These are phyloP conservation scores for Callosobruchus maculatus DNA, from an alignment of 2,888 invertebrate genomes.

Conservation along the genomic window DNA sequence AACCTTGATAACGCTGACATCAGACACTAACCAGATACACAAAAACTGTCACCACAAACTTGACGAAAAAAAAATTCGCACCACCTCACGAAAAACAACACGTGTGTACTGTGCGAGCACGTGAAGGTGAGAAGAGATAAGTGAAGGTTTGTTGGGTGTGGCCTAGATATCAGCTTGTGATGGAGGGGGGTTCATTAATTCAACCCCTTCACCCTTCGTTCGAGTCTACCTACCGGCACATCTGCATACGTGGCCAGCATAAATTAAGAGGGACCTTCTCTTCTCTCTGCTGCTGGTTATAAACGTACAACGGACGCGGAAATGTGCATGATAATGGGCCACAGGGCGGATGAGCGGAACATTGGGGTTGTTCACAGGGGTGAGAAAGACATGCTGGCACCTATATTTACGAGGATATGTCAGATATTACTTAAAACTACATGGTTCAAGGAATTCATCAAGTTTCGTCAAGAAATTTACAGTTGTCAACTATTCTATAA, in stretches of 20 bases:
- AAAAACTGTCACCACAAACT: neutral
- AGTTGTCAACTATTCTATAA: too few species aligned
- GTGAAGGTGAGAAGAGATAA: neutral
- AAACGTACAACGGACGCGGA: slow-evolving; percentile 13
- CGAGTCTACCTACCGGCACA: slow-evolving; percentile 33
- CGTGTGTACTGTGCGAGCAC: neutral
- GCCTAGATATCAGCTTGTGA: slow-evolving; percentile 22
- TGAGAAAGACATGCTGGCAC: too few species aligned
- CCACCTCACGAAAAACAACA: neutral
- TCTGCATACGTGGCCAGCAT: slow-evolving; percentile 40
- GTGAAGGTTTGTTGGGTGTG: slow-evolving; percentile 23
- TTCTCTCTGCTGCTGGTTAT: neutral
- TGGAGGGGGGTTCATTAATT: slow-evolving; percentile 30
- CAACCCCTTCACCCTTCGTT: slow-evolving; percentile 37
- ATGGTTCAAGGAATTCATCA: too few species aligned
- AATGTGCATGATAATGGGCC: slow-evolving; percentile 45
- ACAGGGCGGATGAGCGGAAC: slow-evolving; percentile 5
- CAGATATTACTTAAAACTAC: too few species aligned
- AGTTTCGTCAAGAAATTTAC: too few species aligned
- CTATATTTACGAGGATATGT: too few species aligned
- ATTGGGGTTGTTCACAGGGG: neutral
- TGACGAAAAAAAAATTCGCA: neutral
- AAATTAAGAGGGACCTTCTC: slow-evolving; percentile 29
- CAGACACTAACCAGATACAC: too few species aligned
- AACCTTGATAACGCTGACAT: too few species aligned